Evolutionary conservation across 2,888 invertebrate species (phyloP).

Genomic region (Cheilosia pagana): DNA sequence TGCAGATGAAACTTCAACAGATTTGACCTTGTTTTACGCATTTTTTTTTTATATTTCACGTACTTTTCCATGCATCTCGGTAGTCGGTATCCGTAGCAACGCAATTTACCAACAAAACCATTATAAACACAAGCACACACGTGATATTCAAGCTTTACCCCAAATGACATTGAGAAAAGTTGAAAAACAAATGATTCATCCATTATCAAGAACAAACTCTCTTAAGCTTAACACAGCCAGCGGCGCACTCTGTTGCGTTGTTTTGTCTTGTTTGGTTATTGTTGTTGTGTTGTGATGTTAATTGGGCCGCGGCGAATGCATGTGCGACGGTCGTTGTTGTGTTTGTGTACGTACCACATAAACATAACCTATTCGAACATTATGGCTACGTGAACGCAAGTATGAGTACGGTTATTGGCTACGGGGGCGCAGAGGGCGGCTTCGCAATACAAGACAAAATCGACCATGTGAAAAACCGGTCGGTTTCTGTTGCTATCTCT

Average conservation of each 20-base stretch:
- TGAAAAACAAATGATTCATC: slow-evolving; percentile 68
- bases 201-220: slow-evolving; percentile 43
- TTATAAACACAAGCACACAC: slow-evolving; percentile 29
- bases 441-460: neutral
- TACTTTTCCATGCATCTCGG: slow-evolving; percentile 33
- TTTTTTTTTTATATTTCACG: neutral
- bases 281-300: neutral
- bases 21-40: slow-evolving; percentile 58
- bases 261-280: neutral
- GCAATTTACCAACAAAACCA: slow-evolving; percentile 11
- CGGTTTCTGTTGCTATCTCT: too few relatives aligned
- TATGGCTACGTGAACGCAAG: too few relatives aligned
- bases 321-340: neutral
- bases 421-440: too few relatives aligned
- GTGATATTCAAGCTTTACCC: slow-evolving; percentile 53
- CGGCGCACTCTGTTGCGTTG: slow-evolving; percentile 37
- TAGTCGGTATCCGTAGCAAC: neutral
- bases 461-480: neutral
- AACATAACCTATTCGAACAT: too few relatives aligned
- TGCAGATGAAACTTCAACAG: slow-evolving; percentile 9
- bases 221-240: slow-evolving; percentile 20
- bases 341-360: too few relatives aligned
- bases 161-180: slow-evolving; percentile 73
- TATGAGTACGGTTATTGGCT: too few relatives aligned
- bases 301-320: slow-evolving; percentile 10